Conservation (phyloP, 1,140 invertebrate species). For the Zaprionus gabonicus region DNA sequence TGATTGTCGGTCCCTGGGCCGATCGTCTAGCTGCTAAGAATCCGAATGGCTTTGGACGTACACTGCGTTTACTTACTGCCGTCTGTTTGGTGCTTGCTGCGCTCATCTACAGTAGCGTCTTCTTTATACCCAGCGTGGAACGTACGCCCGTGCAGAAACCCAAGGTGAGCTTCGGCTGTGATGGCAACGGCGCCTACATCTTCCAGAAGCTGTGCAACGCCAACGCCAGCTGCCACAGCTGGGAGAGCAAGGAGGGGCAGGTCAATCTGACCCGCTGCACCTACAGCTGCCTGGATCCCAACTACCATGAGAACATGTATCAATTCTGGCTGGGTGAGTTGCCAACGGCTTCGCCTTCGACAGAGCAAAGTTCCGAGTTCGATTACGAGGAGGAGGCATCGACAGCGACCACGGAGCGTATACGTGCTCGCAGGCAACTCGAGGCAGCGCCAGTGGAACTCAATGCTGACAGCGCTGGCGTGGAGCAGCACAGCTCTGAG, state of each 20-base stretch:
- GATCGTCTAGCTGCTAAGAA: constrained; percentile 86
- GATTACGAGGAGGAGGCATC: constrained; percentile 80
- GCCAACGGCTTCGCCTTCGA: constrained; percentile 59
- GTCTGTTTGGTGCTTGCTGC: constrained; percentile 88
- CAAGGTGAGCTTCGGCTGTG: constrained; percentile 89
- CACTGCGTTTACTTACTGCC: constrained; percentile 88
- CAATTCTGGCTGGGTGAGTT: constrained; percentile 69
- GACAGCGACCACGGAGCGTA: constrained; percentile 65
- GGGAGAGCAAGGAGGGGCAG: constrained; percentile 86
- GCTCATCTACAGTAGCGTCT: constrained; percentile 88
- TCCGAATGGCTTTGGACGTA: constrained; percentile 70
- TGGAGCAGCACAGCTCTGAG: constrained; percentile 65
- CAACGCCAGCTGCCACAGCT: constrained; percentile 87
- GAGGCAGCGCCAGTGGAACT: constrained; percentile 15
- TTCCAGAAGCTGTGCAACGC: constrained; percentile 89
- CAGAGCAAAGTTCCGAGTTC: constrained; percentile 75
- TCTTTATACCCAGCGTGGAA: constrained; percentile 88
- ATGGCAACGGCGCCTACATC: constrained; percentile 87
- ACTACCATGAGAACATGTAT: constrained; percentile 73
- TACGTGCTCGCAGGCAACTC: constrained; percentile 39
- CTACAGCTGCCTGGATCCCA: constrained; percentile 86
- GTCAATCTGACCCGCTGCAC: constrained; percentile 86
- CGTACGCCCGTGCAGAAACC: constrained; percentile 86
- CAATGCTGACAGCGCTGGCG: constrained; percentile 56
- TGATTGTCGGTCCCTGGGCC: constrained; percentile 88